Conservation (phyloP, 2,797 vertebrate species). For the Sciaenops ocellatus region DNA sequence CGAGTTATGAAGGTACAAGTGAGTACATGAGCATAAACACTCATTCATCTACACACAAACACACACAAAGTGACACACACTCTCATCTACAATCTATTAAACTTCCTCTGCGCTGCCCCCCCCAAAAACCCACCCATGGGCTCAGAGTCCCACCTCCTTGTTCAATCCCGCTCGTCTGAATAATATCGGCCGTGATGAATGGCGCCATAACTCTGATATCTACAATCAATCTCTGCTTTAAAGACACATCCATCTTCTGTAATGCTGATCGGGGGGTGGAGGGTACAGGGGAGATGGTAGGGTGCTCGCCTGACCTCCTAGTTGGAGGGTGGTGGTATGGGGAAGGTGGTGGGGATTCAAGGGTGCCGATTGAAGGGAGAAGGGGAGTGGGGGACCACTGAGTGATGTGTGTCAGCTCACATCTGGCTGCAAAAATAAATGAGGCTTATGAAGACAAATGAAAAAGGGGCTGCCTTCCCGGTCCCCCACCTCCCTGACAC, state of each 20-base stretch:
- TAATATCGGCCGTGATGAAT: constrained; percentile 98
- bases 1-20: constrained; percentile 57
- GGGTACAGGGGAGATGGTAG: constrained; percentile 57
- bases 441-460: constrained; percentile 95
- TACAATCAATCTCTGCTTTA: constrained; percentile 99
- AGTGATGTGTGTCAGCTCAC: constrained; percentile 96
- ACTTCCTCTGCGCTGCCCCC: constrained; percentile 38
- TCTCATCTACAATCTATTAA: constrained; percentile 72
- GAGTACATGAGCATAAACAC: constrained; percentile 45
- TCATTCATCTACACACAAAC: constrained; percentile 23
- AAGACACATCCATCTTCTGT: constrained; percentile 98
- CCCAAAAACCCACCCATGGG: constrained; percentile 66
- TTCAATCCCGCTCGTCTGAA: constrained; percentile 96
- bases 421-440: constrained; percentile 96
- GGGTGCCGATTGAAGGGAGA: constrained; percentile 61
- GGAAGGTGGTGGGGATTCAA: constrained; percentile 64
- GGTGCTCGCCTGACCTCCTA: constrained; percentile 88
- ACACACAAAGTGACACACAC: constrained; percentile 42
- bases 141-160: constrained; percentile 95
- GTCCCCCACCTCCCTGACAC: constrained; percentile 16
- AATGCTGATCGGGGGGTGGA: constrained; percentile 87
- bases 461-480: constrained; percentile 77
- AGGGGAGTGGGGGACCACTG: constrained; percentile 79
- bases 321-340: constrained; percentile 12
- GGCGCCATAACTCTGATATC: constrained; percentile 98